A percentile compares a stretch with the other conserved stretches of the same genome.
These are phyloP conservation scores for Torymus aiolomorphi DNA, from an alignment of 2,888 invertebrate genomes.

Conservation along the genomic window DNA sequence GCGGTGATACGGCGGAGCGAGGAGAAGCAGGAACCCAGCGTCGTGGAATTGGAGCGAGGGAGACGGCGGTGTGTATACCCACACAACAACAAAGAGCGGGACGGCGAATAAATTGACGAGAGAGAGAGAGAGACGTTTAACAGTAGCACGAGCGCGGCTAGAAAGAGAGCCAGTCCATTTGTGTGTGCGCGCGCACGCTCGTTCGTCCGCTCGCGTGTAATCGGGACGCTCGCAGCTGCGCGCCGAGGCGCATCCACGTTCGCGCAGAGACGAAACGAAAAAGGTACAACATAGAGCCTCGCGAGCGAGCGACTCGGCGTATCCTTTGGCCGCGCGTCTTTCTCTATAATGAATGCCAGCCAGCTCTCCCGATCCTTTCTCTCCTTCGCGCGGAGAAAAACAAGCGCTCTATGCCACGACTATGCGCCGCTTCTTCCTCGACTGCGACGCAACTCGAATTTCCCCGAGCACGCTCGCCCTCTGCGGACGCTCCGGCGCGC, in stretches of 20 bases:
- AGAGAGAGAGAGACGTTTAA: slow-evolving; percentile 9
- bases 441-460: not conserved
- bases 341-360: too few species aligned
- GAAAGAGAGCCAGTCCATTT: slow-evolving; percentile 5
- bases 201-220: too few species aligned
- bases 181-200: too few species aligned
- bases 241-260: too few species aligned
- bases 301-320: too few species aligned
- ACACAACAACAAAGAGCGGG: slow-evolving; percentile 31
- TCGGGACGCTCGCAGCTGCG: too few species aligned
- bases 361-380: too few species aligned
- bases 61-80: not conserved
- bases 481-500: too few species aligned
- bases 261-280: too few species aligned
- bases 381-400: too few species aligned
- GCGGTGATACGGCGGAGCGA: not conserved
- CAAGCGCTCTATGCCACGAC: not conserved
- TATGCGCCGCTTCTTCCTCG: not conserved
- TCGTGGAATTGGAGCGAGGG: not conserved
- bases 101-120: slow-evolving; percentile 16
- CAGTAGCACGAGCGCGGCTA: slow-evolving; percentile 16
- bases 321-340: too few species aligned
- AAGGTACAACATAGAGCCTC: too few species aligned
- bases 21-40: not conserved
- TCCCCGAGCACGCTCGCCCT: not conserved